A percentile compares a stretch with the other conserved stretches of the same genome.
These are phyloP conservation scores for Anolis sagrei DNA, from an alignment of 2,113 vertebrate species.

Conservation along the genomic window DNA sequence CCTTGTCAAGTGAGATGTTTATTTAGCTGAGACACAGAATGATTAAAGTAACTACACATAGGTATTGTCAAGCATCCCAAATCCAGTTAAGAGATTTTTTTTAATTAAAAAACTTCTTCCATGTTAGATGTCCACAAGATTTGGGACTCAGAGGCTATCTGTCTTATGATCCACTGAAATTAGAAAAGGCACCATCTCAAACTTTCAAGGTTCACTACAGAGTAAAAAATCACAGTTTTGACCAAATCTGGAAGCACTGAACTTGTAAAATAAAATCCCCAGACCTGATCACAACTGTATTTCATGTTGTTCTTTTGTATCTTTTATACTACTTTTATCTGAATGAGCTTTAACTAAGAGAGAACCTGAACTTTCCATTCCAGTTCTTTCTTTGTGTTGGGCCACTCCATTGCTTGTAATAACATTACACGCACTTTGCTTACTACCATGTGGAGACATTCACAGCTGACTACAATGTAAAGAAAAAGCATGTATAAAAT, in stretches of 20 bases:
- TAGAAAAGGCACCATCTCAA: not conserved
- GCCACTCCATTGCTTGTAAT: too few relatives aligned
- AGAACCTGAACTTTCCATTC: not conserved
- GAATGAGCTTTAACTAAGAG: not conserved
- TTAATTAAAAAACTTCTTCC: not conserved
- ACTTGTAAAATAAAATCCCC: not conserved
- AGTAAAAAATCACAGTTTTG: not conserved
- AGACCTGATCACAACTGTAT: fast-evolving
- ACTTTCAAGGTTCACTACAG: conserved; percentile 1
- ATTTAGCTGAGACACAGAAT: not conserved
- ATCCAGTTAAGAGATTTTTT: conserved; percentile 1
- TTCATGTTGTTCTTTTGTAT: conserved; percentile 12
- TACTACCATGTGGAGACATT: not conserved
- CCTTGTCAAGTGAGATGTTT: not conserved
- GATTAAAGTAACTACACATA: not conserved
- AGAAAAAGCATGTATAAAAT: not conserved
- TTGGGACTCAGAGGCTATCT: not conserved
- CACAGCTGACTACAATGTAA: not conserved
- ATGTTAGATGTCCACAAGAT: not conserved
- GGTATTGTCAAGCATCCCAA: not conserved
- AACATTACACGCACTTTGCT: not conserved
- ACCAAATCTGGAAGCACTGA: not conserved
- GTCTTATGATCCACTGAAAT: not conserved
- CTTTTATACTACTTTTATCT: not conserved
- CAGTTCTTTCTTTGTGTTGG: not conserved